Percentiles rank a stretch among this genome's conserved stretches.
Conservation (phyloP, 1,140 invertebrate species). For the Cyphomyrmex costatus region DNA sequence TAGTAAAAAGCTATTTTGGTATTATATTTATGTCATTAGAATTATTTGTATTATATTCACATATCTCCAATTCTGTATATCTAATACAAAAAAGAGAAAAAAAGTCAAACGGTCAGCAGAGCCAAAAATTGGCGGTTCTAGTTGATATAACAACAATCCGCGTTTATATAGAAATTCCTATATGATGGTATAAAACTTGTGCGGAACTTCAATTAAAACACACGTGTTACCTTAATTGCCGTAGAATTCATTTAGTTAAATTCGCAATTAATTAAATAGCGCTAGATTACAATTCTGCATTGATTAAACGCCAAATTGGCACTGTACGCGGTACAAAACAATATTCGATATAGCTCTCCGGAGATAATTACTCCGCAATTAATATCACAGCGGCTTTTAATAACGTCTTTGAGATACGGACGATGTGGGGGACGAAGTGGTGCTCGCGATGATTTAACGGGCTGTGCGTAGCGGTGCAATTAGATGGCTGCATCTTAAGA, state of each 20-base stretch:
- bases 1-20: too few relatives aligned
- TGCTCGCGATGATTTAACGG: conserved; percentile 56
- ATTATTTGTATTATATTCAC: too few relatives aligned
- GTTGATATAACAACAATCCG: not conserved
- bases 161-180: not conserved
- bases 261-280: conserved; percentile 33
- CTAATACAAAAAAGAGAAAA: too few relatives aligned
- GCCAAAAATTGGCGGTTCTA: not conserved
- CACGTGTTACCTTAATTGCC: not conserved
- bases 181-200: not conserved
- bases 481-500: conserved; percentile 63
- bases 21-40: too few relatives aligned
- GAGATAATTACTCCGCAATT: conserved; percentile 30
- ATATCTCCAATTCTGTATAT: too few relatives aligned
- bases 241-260: conserved; percentile 38
- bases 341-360: not conserved
- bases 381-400: conserved; percentile 30
- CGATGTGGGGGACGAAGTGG: not conserved
- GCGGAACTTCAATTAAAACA: not conserved
- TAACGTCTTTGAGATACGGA: conserved; percentile 8
- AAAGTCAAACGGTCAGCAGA: too few relatives aligned
- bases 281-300: conserved; percentile 30
- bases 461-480: conserved; percentile 66
- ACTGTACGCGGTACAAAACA: conserved; percentile 22
- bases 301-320: conserved; percentile 27